Percentiles rank a stretch among this genome's conserved stretches.
Conservation (phyloP, 2,797 vertebrate species). For the Pseudocheirus occidentalis region DNA sequence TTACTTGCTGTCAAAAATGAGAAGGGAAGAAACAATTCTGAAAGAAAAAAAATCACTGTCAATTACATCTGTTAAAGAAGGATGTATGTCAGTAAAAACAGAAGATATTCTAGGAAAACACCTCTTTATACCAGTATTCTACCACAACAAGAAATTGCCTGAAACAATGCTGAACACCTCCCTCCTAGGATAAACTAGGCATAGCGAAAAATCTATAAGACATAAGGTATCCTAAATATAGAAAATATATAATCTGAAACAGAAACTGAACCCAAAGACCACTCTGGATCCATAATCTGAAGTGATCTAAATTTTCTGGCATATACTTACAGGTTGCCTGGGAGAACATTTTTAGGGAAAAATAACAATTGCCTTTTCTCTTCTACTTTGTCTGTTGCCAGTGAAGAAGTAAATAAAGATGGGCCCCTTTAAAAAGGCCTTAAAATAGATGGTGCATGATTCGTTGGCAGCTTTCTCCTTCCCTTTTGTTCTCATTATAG, state of each 20-base stretch:
- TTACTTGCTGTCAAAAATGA: conserved; percentile 27
- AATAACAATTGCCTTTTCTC: background rate
- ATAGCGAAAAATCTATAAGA: background rate
- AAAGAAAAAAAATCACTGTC: background rate
- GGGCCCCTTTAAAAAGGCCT: background rate
- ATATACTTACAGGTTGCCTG: background rate
- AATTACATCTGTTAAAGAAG: background rate
- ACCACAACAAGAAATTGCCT: background rate
- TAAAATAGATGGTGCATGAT: background rate
- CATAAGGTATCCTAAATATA: background rate
- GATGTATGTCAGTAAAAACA: background rate
- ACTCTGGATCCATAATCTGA: background rate
- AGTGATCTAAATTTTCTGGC: background rate
- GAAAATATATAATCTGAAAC: background rate
- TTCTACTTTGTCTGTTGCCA: background rate
- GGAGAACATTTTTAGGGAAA: background rate
- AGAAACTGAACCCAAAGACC: background rate
- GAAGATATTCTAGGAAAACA: background rate
- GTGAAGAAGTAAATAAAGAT: background rate
- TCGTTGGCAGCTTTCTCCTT: background rate
- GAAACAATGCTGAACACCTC: background rate
- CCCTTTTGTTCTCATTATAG: background rate
- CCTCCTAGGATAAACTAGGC: background rate
- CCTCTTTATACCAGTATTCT: accelerated
- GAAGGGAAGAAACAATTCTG: background rate